These are phyloP conservation scores for Ia io DNA, from an alignment of 2,113 vertebrate genomes.

Conservation along the genomic window DNA sequence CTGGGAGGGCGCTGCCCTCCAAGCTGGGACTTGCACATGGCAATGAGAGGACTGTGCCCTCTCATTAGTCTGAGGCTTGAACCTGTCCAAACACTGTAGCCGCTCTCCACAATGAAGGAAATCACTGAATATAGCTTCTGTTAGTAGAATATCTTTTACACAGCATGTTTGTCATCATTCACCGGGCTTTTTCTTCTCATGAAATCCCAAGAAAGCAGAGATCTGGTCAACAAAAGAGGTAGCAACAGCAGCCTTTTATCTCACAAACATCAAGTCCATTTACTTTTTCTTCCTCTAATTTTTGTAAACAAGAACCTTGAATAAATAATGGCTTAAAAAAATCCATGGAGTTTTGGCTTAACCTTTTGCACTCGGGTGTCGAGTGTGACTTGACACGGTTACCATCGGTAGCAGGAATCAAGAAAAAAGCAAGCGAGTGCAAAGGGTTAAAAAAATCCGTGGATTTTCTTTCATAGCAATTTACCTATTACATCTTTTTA, in stretches of 20 bases:
- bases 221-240: background rate
- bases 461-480: background rate
- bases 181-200: background rate
- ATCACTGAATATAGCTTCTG: background rate
- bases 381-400: too few species aligned
- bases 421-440: too few species aligned
- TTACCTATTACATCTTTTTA: background rate
- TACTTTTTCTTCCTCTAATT: background rate
- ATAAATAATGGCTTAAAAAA: background rate
- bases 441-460: background rate
- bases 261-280: background rate
- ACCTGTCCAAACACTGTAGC: too few species aligned
- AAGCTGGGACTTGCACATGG: too few species aligned
- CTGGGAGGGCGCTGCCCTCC: too few species aligned
- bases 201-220: background rate
- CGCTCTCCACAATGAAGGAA: background rate
- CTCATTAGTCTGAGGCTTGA: too few species aligned
- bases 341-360: background rate
- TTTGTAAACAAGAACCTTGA: background rate
- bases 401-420: too few species aligned
- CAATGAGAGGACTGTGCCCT: too few species aligned
- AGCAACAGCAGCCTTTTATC: background rate
- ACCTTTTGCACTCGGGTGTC: too few species aligned
- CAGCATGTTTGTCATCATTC: background rate
- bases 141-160: background rate